Conservation (phyloP, 2,888 invertebrate genomes). For the Elegia similella region DNA sequence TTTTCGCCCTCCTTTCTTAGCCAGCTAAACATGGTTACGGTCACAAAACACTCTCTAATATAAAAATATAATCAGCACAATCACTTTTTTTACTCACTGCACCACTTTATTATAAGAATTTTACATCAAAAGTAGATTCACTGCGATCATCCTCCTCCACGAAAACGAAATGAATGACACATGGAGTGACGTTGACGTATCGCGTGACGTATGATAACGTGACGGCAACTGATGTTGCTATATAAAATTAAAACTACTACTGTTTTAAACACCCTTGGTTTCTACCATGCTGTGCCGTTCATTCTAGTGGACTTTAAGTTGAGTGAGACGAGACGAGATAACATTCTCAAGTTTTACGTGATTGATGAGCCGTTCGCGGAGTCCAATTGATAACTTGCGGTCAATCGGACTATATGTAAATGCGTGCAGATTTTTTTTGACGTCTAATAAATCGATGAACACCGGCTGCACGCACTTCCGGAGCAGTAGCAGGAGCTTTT, state of each 20-base stretch:
- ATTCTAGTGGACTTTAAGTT: too few relatives aligned
- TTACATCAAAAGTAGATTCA: slow-evolving; percentile 55
- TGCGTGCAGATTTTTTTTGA: too few relatives aligned
- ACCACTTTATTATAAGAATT: slow-evolving; percentile 48
- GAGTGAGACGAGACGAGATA: too few relatives aligned
- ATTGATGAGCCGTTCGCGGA: too few relatives aligned
- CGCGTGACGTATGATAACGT: slow-evolving; percentile 34
- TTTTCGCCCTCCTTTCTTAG: slow-evolving; percentile 88
- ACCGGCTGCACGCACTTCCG: too few relatives aligned
- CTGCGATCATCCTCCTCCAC: slow-evolving; percentile 62
- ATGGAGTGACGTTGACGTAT: slow-evolving; percentile 28
- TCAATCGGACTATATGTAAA: too few relatives aligned
- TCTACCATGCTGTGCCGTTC: too few relatives aligned
- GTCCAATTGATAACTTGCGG: too few relatives aligned
- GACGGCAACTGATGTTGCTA: slow-evolving; percentile 32
- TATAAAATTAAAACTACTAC: not conserved
- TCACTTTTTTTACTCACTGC: slow-evolving; percentile 64
- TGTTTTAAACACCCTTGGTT: too few relatives aligned
- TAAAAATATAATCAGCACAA: slow-evolving; percentile 35
- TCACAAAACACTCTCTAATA: slow-evolving; percentile 33
- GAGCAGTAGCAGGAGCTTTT: too few relatives aligned
- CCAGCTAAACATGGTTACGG: slow-evolving; percentile 92
- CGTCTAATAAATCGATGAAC: too few relatives aligned
- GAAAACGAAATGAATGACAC: slow-evolving; percentile 45
- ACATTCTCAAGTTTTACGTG: too few relatives aligned